Base-by-base conservation (phyloP, 2,888 invertebrate species). In the Atrina japonica region DNA sequence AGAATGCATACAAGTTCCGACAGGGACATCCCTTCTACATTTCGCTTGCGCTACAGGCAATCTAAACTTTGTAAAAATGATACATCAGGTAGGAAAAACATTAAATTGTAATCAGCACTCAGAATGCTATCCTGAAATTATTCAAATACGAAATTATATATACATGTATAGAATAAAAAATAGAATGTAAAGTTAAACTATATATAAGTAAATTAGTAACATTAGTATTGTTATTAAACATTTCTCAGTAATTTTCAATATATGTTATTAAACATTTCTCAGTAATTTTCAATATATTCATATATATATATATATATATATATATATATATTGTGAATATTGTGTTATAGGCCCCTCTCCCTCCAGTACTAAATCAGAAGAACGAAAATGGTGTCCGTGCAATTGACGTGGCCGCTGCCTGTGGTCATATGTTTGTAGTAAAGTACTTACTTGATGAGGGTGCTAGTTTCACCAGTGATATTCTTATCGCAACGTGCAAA, bases 321-420 rank as follows among this genome's bases (percentile, higher is more conserved):
- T n/a, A n/a, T n/a, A n/a, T n/a, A n/a, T n/a, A n/a, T n/a, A n/a
- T n/a, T n/a, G n/a, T n/a, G n/a, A n/a, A n/a, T n/a, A n/a, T n/a
- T n/a, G n/a, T n/a, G n/a, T n/a, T n/a, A n/a, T 6, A 64, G 64
- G 52, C 64, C 0, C 53, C 64, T 27, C 7, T 64, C 1, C 30
- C 52, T 0, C 27, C 41, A 11, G 14, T 47, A 29, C 49, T 73
- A 11, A 65, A 68, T 25, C 35, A 35, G 14, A 55, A 56, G 47
- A 67, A 61, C n/a, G 35, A 23, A 11, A 18, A 35, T 21, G 75
- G 69, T 3, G 16, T 59, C 16, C 66, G 64, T n/a, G 55, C 75
- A 0, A 43, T 78, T 30, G 75, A 75, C 45, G 45, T 77, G 14
- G 79, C 79, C 9, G 73, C 70, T 7, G 52, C 71, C 2, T 66